Evolutionary conservation across 2,113 vertebrate genomes (phyloP), one percentile per base, ranked within the genome.

Genomic region (Eudorcas thomsonii): DNA sequence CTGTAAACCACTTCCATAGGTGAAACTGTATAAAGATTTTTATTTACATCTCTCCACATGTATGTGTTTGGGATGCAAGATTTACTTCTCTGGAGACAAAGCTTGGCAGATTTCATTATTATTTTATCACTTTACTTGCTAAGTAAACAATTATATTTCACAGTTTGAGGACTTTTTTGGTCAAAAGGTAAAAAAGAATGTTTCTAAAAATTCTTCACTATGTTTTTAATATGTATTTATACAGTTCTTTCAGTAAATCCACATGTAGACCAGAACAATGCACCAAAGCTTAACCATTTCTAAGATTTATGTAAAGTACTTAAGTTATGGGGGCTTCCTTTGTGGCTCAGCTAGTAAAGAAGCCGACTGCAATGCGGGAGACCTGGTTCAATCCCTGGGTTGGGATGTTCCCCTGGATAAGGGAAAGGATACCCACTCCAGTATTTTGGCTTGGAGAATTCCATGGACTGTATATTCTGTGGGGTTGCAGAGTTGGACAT

Each of bases 131-230:
- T 97, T 91, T 94, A 12, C 28, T 13, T 81, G 11, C 19, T 64
- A 89, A 57, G 57, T 80, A n/a, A 96, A 90, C 28, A 81, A 30
- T 33, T 96, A 9, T 80, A 54, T 88, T 95, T 95, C 43, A 83
- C 23, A 85, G 11, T 92, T 93, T 33, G 62, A 90, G 55, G 90
- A 48, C 4, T 52, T 91, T 52, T 80, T 71, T 50, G 26, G 3
- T 84, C 15, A 84, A 78, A 95, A 96, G 21, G 13, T 83, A 36
- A 84, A 94, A 94, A 90, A 43, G 25, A 62, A 36, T 57, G 33
- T 62, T 92, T 77, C 36, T 39, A 62, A 43, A 92, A 59, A 16
- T 55, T 81, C 15, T 55, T 81, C 4, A 12, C 33, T 90, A 95
- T 16, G 8, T 81, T 30, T 25, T 92, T 85, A 86, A 39, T 96